A percentile compares a stretch with the other conserved stretches of the same genome.
phyloP scores from a whole-genome alignment of 2,888 invertebrate genomes.

The Piscicola geometra region DNA sequence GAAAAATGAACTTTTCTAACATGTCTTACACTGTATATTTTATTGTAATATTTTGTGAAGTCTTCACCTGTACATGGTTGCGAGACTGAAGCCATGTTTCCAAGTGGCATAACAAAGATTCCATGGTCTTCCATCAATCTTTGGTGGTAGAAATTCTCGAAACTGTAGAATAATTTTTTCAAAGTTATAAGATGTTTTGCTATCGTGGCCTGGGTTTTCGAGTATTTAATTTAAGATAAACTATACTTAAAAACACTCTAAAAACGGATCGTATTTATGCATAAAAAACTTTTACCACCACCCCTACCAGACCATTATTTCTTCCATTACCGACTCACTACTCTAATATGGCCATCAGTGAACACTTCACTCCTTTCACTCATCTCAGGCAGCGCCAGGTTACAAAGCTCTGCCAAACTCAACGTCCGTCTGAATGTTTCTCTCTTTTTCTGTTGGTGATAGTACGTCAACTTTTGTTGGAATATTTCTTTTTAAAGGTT shows the following conservation, averaged over 20 bases:
- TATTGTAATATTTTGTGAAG: no score
- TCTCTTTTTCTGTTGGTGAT: neutral
- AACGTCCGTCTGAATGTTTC: slow-evolving; percentile 12
- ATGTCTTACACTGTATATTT: no score
- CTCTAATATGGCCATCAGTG: slow-evolving; percentile 29
- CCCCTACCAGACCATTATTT: no score
- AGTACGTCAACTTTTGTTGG: neutral
- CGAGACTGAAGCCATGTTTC: slow-evolving; percentile 93
- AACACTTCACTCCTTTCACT: slow-evolving; percentile 13
- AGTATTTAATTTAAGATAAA: no score
- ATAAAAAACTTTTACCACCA: no score
- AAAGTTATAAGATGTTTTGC: no score
- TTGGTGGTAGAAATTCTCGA: slow-evolving; percentile 68
- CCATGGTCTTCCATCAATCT: slow-evolving; percentile 93
- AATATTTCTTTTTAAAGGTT: neutral
- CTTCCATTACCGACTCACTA: neutral
- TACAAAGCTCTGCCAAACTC: slow-evolving; percentile 27
- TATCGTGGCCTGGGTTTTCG: no score
- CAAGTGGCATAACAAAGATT: slow-evolving; percentile 90
- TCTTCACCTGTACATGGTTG: slow-evolving; percentile 95
- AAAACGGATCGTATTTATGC: no score
- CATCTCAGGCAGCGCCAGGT: slow-evolving; percentile 18
- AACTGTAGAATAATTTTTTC: slow-evolving; percentile 7
- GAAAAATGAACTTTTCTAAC: no score
- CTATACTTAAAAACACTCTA: no score